phyloP scores from a whole-genome alignment of 2,113 vertebrate genomes.

The Holacanthus passer region DNA sequence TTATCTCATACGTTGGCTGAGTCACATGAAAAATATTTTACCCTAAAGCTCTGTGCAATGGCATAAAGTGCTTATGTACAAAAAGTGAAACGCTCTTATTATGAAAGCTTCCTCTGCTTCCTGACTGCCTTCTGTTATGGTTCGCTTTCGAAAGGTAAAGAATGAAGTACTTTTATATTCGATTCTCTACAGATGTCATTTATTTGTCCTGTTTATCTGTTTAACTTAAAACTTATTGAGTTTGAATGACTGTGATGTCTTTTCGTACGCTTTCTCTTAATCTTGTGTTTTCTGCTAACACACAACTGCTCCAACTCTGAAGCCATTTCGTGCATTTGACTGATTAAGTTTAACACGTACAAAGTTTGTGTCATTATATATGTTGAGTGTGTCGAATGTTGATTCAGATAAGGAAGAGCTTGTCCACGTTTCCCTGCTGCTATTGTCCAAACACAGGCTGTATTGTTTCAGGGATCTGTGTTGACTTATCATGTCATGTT shows the following conservation, averaged over 20 bases:
- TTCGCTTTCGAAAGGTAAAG: slow-evolving; percentile 9
- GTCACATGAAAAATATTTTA: neutral
- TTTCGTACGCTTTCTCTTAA: neutral
- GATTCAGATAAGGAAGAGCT: neutral
- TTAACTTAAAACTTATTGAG: neutral
- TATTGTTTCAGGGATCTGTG: slow-evolving; percentile 1
- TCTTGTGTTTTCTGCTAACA: too few relatives aligned
- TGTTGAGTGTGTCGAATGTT: neutral
- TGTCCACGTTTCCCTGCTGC: neutral
- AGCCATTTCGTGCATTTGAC: too few relatives aligned
- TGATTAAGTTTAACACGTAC: too few relatives aligned
- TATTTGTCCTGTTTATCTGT: neutral
- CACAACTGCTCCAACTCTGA: too few relatives aligned
- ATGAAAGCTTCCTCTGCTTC: neutral
- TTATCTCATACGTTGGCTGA: neutral
- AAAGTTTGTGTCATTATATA: neutral
- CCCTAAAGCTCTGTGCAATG: neutral
- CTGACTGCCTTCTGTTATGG: neutral
- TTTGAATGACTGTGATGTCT: neutral
- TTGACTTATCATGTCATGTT: slow-evolving; percentile 20
- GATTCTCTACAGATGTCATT: too few relatives aligned
- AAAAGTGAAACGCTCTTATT: neutral
- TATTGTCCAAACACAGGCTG: neutral
- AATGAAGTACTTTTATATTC: neutral
- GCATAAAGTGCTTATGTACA: neutral